Base-by-base conservation (phyloP, 2,888 invertebrate genomes). In the Hoplodrina blanda region DNA sequence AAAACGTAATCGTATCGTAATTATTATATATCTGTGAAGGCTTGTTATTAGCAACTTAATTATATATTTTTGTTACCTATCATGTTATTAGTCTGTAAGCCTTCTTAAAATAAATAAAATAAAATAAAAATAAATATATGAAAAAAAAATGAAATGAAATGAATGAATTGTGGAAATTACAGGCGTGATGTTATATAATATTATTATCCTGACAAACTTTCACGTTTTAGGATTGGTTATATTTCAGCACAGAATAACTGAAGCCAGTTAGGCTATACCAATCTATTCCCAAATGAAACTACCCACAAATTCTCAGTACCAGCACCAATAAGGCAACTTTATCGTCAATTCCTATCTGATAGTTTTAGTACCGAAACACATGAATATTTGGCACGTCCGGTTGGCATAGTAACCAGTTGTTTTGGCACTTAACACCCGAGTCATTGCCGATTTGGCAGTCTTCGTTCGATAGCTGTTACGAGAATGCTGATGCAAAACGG, bases 401-500 rank as follows among this genome's bases (percentile, higher is more conserved):
- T 85, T 91, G 91, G 91, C 91, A 91, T 83, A 73, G 70, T 69
- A 76, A 78, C 76, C 81, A 74, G 81, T 85, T 85, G 87, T 88
- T 85, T 89, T 91, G 90, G 89, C 91, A 88, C 84, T 90, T 87
- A 89, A 84, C 86, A 87, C 86, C 44, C 86, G 79, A 89, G 86
- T 86, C 88, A 86, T 81, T 76, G 89, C 82, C 90, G 85, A 92
- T 93, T 94, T 93, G 93, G 93, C 93, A 92, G 86, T 91, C 91
- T 90, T 91, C 83, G 89, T 86, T 73, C 87, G 73, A 82, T 81
- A 55, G 86, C 84, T 85, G 87, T 91, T 90, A 91, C 79, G 85
- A 87, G 83, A 87, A 85, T 84, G 89, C 90, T 91, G 90, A 89
- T 91, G 85, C 82, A 69, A 77, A 75, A 69, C 65, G 69, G 60